A percentile compares a stretch with the other conserved stretches of the same genome.
phyloP scores from a whole-genome alignment of 2,113 vertebrate genomes.

The Hemiscyllium ocellatum region DNA sequence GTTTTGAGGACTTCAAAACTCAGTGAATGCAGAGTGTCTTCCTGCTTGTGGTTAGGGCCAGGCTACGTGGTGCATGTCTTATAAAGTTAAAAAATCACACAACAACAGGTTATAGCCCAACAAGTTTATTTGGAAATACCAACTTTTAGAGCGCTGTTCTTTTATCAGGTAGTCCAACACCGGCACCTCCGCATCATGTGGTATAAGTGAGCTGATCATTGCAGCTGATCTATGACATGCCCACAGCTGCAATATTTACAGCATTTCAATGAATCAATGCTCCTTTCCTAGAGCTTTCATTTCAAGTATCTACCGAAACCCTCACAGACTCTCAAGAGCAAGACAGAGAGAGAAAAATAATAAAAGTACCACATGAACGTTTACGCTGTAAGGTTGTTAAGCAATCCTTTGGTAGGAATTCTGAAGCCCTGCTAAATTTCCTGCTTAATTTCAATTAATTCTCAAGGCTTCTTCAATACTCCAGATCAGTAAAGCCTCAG shows the following conservation, averaged over 20 bases:
- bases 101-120: too few relatives aligned
- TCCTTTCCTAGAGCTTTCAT: neutral
- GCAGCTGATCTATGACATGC: neutral
- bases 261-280: neutral
- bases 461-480: neutral
- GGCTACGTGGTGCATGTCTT: neutral
- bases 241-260: neutral
- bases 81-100: too few relatives aligned
- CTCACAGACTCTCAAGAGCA: neutral
- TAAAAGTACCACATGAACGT: neutral
- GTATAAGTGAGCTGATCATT: neutral
- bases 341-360: neutral
- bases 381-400: neutral
- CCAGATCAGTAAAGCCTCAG: neutral
- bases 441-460: neutral
- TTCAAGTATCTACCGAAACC: neutral
- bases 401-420: neutral
- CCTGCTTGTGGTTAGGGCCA: neutral
- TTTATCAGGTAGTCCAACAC: too few relatives aligned
- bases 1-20: neutral
- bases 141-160: too few relatives aligned
- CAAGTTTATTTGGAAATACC: too few relatives aligned
- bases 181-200: neutral
- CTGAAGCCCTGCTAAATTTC: neutral
- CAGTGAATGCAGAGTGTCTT: neutral